Evolutionary conservation across 2,113 vertebrate species (phyloP).

Genomic region (Narcine bancroftii): DNA sequence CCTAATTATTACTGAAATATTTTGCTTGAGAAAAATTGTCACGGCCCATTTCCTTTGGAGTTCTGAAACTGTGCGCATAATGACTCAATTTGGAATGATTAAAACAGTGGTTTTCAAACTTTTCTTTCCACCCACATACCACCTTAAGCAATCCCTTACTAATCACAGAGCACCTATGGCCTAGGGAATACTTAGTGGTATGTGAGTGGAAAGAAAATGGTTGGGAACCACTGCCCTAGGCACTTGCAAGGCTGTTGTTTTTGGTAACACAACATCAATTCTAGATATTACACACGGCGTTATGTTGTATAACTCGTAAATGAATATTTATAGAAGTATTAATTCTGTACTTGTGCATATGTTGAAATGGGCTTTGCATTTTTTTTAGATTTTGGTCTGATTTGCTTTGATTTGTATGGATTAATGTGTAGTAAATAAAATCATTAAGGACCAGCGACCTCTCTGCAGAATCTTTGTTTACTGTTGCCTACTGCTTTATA

Average conservation of each 20-base stretch:
- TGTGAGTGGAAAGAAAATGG: too few relatives aligned
- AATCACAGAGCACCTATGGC: too few relatives aligned
- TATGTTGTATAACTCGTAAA: neutral
- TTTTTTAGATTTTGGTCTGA: neutral
- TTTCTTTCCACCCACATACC: too few relatives aligned
- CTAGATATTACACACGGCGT: neutral
- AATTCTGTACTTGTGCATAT: neutral
- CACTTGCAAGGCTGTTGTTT: neutral
- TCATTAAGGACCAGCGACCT: neutral
- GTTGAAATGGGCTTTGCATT: neutral
- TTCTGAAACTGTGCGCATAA: too few relatives aligned
- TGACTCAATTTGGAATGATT: too few relatives aligned
- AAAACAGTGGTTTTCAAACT: too few relatives aligned
- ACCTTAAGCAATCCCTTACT: too few relatives aligned
- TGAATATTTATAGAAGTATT: neutral
- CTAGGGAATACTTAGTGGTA: too few relatives aligned
- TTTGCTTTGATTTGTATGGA: neutral
- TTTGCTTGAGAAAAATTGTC: too few relatives aligned
- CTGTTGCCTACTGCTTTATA: neutral
- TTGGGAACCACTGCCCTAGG: too few relatives aligned
- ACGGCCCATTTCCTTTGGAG: too few relatives aligned
- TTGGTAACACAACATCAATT: neutral
- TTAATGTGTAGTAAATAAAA: neutral
- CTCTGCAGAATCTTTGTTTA: neutral
- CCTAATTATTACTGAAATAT: too few relatives aligned